Base-by-base conservation (phyloP, 1,140 invertebrate genomes). In the Bemisia tabaci region DNA sequence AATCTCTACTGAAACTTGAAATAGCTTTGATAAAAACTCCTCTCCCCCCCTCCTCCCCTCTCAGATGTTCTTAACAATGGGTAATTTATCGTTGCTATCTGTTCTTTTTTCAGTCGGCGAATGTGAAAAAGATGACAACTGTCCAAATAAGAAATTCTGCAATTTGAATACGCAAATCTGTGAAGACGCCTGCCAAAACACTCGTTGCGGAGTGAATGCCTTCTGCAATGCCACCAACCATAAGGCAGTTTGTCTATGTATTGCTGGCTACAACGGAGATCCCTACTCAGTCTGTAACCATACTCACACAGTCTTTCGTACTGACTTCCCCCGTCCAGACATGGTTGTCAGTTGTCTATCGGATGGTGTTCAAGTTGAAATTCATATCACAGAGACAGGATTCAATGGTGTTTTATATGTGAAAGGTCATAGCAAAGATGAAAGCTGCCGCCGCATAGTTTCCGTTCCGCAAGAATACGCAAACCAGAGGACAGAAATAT, bases 341-440 rank as follows among this genome's bases (percentile, higher is more conserved):
- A 90, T 94, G 84, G 83, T 85, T 33, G 92, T 95, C 26, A 90
- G 86, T 72, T 96, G 94, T 77, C 75, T 94, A 39, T 92, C 92
- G 21, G 92, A 96, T 77, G 93, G 93, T 26, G 90, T 96, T 0
- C 88, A 92, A 73, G 91, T 95, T 0, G 85, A 89, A 72, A 87
- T 95, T 63, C 85, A 89, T 71, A 86, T 94, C 48, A 84, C 83
- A 67, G 81, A 87, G 75, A 79, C 87, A 71, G 89, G 88, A 60
- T 95, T 95, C 75, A 92, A 94, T 71, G 94, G 94, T 2, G 87
- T 96, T 1, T 78, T 96, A 0, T 96, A 96, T 72, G 94, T 96
- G 0, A 95, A 95, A 79, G 92, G 93, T 12, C 91, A 94, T 75
- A 94, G 91, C 73, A 95, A 95, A 75, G 91, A 95, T 72, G 90